A percentile compares a stretch with the other conserved stretches of the same genome.
Conservation (phyloP, 1,140 invertebrate species). For the Helicoverpa zea region DNA sequence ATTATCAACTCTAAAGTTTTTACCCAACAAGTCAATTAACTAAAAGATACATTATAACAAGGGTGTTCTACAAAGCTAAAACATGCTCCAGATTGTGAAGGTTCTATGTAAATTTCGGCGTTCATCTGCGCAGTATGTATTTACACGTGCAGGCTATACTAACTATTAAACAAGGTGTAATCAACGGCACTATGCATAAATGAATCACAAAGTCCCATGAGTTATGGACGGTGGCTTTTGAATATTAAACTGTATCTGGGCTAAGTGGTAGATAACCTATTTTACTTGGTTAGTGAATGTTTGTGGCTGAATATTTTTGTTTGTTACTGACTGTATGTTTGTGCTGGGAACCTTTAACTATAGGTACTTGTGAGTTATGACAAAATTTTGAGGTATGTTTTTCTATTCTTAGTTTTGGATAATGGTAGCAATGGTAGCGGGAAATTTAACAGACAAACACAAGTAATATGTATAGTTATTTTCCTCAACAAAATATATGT, state of each 20-base stretch:
- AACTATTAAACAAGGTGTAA: conserved; percentile 60
- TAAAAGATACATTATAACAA: conserved; percentile 34
- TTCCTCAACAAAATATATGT: no score
- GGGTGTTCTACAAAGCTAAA: conserved; percentile 28
- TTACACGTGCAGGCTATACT: conserved; percentile 62
- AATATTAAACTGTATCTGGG: conserved; percentile 71
- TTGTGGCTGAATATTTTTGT: neutral
- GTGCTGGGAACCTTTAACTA: neutral
- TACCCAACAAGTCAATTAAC: neutral
- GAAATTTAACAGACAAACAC: no score
- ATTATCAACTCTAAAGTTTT: neutral
- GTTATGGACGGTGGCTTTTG: conserved; percentile 66
- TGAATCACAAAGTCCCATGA: conserved; percentile 73
- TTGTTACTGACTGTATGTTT: neutral
- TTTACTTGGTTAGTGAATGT: conserved; percentile 22
- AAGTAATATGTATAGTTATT: no score
- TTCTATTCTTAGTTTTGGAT: neutral
- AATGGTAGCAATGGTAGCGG: no score
- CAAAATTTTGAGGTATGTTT: neutral
- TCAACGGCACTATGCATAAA: conserved; percentile 74
- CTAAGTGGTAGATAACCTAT: conserved; percentile 35
- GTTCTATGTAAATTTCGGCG: conserved; percentile 74
- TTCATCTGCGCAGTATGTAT: conserved; percentile 60
- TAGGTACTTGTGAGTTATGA: neutral
- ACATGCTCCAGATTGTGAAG: conserved; percentile 61